These are phyloP conservation scores for Macheiramphus alcinus DNA, from an alignment of 2,113 vertebrate genomes.

Conservation along the genomic window DNA sequence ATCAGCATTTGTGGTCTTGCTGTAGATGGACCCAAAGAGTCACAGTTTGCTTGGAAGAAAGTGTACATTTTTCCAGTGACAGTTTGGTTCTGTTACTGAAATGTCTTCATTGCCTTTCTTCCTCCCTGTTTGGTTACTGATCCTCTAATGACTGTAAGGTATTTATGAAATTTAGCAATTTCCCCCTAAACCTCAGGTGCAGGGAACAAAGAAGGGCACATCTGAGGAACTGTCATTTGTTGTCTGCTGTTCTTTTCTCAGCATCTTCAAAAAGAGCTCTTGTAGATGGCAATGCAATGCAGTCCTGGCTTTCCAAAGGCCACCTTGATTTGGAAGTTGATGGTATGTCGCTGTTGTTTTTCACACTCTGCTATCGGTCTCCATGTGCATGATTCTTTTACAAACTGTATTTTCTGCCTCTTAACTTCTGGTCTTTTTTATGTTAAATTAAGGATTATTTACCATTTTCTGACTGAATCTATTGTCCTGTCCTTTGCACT, in stretches of 20 bases:
- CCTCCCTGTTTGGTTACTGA: neutral
- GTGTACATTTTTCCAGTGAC: neutral
- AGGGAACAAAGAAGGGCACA: neutral
- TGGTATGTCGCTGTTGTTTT: neutral
- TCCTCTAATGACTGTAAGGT: neutral
- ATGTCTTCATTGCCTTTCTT: neutral
- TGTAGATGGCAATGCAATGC: neutral
- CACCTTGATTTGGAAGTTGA: neutral
- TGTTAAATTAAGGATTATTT: neutral
- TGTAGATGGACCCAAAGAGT: fast-evolving
- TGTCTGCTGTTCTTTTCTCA: neutral
- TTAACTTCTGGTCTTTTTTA: neutral
- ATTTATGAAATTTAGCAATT: neutral
- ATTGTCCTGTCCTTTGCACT: neutral
- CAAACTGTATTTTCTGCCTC: neutral
- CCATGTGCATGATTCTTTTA: neutral
- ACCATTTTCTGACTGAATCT: neutral
- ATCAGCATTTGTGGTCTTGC: neutral
- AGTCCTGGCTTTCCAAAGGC: neutral
- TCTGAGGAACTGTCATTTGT: neutral
- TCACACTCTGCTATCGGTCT: neutral
- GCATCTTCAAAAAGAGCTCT: neutral
- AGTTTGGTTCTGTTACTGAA: neutral
- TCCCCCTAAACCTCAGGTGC: neutral
- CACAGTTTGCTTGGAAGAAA: neutral